Evolutionary conservation across 2,113 vertebrate genomes (phyloP), one percentile per base, ranked within the genome.

Genomic region (Seriola rivoliana): DNA sequence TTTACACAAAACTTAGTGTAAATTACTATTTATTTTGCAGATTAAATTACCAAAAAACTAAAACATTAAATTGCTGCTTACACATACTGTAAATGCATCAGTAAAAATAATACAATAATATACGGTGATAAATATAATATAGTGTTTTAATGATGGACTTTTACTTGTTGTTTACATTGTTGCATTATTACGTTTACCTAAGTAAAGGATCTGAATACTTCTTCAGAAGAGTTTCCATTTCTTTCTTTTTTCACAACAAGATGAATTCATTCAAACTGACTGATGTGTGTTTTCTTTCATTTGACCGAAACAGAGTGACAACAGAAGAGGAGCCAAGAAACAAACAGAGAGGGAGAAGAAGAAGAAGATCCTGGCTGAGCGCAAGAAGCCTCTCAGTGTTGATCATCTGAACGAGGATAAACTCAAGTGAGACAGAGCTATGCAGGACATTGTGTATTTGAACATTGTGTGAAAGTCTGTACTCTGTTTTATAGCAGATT

Each of bases 281-380:
- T n/a, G 5, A 11, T 4, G 13, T 46, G 8, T 42, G 6, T 42
- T 63, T 42, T 52, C n/a, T 5, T 29, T 77, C 54, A 16, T 64
- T 55, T 12, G 48, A 70, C 0, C 1, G 23, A 55, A 19, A 21
- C 93, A 99, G 97, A 94, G 89, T 32, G 98, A 99, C 58, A 94
- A 91, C 72, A 97, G 95, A 78, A 96, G 92, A 85, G 98, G 97
- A 73, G 96, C 66, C 34, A 99, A 98, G 95, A 99, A 97, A 87
- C 97, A 99, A 91, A 99, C 98, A 0, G 98, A 99, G 88, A 85
- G 98, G 71, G 98, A 99, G 79, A 99, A 99, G 95, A 99, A 99
- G 93, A 99, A 98, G 95, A 99, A 97, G 95, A 96, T 97, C 84
- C 95, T 99, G 88, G 96, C 97, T 0, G 98, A 99, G 3, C 95